phyloP scores from a whole-genome alignment of 2,113 vertebrate genomes.

The Tupaia tana region DNA sequence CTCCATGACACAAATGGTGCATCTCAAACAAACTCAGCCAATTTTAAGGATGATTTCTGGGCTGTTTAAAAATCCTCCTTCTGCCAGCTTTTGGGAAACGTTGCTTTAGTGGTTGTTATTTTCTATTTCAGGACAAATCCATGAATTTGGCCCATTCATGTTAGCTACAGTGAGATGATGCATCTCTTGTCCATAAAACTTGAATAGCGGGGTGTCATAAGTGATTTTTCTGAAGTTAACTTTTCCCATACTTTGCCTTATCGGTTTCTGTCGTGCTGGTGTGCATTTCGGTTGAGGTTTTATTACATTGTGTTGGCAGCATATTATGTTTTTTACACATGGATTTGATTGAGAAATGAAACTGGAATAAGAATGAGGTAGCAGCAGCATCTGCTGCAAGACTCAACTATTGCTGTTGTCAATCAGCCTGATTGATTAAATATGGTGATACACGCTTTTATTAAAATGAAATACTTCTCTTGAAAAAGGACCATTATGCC shows the following conservation, averaged over 20 bases:
- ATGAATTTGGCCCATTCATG: slow-evolving; percentile 75
- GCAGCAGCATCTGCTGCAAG: slow-evolving; percentile 86
- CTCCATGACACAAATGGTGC: slow-evolving; percentile 32
- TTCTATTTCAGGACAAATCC: slow-evolving; percentile 60
- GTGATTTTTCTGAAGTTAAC: slow-evolving; percentile 88
- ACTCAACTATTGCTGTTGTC: slow-evolving; percentile 86
- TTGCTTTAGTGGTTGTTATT: slow-evolving; percentile 65
- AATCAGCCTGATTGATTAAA: slow-evolving; percentile 91
- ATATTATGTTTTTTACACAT: slow-evolving; percentile 88
- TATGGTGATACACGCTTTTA: slow-evolving; percentile 86
- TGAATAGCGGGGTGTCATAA: slow-evolving; percentile 84
- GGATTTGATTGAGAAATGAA: slow-evolving; percentile 91
- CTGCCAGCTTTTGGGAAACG: slow-evolving; percentile 66
- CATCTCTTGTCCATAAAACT: slow-evolving; percentile 84
- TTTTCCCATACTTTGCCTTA: slow-evolving; percentile 86
- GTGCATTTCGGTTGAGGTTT: slow-evolving; percentile 87
- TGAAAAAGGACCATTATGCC: slow-evolving; percentile 80
- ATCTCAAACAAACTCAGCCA: slow-evolving; percentile 65
- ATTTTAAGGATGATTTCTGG: slow-evolving; percentile 68
- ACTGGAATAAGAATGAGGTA: slow-evolving; percentile 89
- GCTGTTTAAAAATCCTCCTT: slow-evolving; percentile 55
- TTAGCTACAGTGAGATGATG: slow-evolving; percentile 73
- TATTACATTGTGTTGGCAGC: slow-evolving; percentile 89
- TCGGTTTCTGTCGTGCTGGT: slow-evolving; percentile 85
- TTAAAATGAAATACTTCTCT: slow-evolving; percentile 87